phyloP scores from a whole-genome alignment of 2,888 invertebrate genomes.

The Mechanitis mazaeus region DNA sequence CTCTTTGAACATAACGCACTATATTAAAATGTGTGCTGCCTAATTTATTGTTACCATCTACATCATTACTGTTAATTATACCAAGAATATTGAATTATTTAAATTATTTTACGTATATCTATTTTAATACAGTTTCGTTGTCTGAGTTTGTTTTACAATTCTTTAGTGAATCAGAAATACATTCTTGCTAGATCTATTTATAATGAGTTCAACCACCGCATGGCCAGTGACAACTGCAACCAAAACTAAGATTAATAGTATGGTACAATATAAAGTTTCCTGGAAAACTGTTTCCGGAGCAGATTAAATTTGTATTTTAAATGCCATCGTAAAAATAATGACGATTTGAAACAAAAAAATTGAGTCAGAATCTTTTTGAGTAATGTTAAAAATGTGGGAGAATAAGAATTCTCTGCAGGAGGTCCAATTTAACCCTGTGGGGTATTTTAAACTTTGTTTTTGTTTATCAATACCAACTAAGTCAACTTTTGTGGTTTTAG shows the following conservation, averaged over 20 bases:
- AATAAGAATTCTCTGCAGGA: conserved; percentile 36
- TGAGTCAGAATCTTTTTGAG: conserved; percentile 4
- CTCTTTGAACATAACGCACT: conserved; percentile 67
- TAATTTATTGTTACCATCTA: conserved; percentile 67
- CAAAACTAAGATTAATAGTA: conserved; percentile 32
- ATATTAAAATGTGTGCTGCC: conserved; percentile 68
- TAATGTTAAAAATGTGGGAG: conserved; percentile 18
- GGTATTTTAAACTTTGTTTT: conserved; percentile 33
- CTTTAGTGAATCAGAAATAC: background rate
- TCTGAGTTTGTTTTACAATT: too few species aligned
- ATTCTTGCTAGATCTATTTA: conserved; percentile 51
- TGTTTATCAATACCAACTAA: conserved; percentile 22
- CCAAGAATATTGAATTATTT: conserved; percentile 5
- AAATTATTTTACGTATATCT: background rate
- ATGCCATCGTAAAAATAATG: too few species aligned
- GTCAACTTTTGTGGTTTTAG: conserved; percentile 24
- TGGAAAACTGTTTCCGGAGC: too few species aligned
- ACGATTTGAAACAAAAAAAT: too few species aligned
- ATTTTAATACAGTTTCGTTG: too few species aligned
- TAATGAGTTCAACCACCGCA: conserved; percentile 64
- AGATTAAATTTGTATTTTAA: too few species aligned
- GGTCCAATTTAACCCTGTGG: conserved; percentile 32
- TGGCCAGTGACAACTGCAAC: conserved; percentile 47
- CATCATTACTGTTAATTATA: conserved; percentile 38
- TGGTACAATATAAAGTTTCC: too few species aligned